Evolutionary conservation across 2,797 vertebrate species (phyloP).

Genomic region (Allobates femoralis): DNA sequence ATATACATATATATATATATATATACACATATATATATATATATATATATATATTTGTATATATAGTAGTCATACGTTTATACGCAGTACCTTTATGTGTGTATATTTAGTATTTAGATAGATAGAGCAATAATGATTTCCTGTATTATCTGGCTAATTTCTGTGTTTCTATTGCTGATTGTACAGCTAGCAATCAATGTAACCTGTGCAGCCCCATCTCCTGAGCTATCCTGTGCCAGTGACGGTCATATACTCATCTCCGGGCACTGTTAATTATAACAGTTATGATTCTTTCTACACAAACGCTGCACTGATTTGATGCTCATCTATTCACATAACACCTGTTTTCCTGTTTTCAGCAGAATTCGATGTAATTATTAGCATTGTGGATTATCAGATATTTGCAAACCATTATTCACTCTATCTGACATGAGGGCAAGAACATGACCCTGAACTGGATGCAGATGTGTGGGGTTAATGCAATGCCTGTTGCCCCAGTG

Average conservation of each 20-base stretch:
- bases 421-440: background rate
- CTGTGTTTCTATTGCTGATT: background rate
- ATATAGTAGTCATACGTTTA: too few relatives aligned
- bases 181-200: background rate
- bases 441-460: background rate
- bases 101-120: too few relatives aligned
- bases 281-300: background rate
- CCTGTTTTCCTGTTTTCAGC: background rate
- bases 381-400: background rate
- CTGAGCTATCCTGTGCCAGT: background rate
- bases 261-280: background rate
- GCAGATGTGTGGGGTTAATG: conserved; percentile 28
- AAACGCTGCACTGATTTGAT: background rate
- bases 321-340: background rate
- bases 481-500: conserved; percentile 10
- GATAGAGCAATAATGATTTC: background rate
- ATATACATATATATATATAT: background rate
- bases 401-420: background rate
- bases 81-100: too few relatives aligned
- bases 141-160: background rate
- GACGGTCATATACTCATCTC: background rate
- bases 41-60: conserved; percentile 10
- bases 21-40: background rate
- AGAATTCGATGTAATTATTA: background rate
- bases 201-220: background rate